Base-by-base conservation (phyloP, 2,888 invertebrate species). In the Prenolepis imparis region DNA sequence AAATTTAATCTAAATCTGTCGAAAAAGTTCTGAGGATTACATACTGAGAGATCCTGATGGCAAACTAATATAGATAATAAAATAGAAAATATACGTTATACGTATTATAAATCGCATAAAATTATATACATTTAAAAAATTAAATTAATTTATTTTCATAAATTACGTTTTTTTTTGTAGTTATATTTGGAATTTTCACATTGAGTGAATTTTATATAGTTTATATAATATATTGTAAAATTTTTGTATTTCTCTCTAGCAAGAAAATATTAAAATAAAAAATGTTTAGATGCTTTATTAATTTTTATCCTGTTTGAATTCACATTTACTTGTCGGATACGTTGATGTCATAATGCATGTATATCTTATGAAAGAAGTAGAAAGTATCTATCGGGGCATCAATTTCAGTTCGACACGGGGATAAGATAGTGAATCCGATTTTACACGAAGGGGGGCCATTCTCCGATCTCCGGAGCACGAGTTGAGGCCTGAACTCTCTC, bases 301-400 rank as follows among this genome's bases (percentile, higher is more conserved):
- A 52, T 39, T 75, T 39, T n/a, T 28, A n/a, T 11, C 18, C 36
- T 1, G 24, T 39, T 15, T 55, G 1, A 66, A 55, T 18, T 11
- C 9, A 9, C 24, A 6, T 36, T 39, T n/a, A 55, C 15, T 21
- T n/a, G 11, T 67, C 28, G 41, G 36, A 48, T 8, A n/a, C 18
- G 12, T 24, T 2, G n/a, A 41, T 9, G 4, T 39, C 12, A 8
- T 12, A 28, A 28, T 21, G 15, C 39, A 39, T 11, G n/a, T 8
- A 18, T 3, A 18, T 3, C 12, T 28, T 15, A 28, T 5, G n/a
- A 21, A 41, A n/a, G n/a, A n/a, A n/a, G n/a, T 41, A 68, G n/a
- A 75, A 67, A 68, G 18, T 77, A 52, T 67, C 55, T 77, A 52
- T 67, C 55, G 32, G 21, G 8, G 68, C 36, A 39, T 80, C 44